These are phyloP conservation scores for Brotula barbata DNA, from an alignment of 2,797 vertebrate species.

Conservation along the genomic window DNA sequence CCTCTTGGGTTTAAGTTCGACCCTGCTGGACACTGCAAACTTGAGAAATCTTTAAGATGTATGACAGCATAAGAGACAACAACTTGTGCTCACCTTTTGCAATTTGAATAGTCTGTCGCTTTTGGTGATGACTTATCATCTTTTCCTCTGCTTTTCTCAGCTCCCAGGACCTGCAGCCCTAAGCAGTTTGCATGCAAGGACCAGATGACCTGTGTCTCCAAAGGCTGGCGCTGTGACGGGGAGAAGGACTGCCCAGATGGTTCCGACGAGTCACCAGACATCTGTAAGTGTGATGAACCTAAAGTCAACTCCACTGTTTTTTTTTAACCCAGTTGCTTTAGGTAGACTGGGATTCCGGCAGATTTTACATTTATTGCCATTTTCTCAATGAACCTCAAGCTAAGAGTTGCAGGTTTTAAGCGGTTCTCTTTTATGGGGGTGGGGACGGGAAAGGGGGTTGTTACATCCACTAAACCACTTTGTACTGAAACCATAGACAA, in stretches of 20 bases:
- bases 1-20: slow-evolving; percentile 31
- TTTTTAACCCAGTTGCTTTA: slow-evolving; percentile 10
- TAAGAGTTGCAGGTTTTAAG: no score
- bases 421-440: no score
- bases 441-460: no score
- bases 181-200: slow-evolving; percentile 98
- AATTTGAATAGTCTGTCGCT: background rate
- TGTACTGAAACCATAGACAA: no score
- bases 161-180: slow-evolving; percentile 93
- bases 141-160: slow-evolving; percentile 69
- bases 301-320: slow-evolving; percentile 7
- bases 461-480: no score
- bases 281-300: slow-evolving; percentile 84
- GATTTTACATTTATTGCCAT: no score
- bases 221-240: slow-evolving; percentile 97
- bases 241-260: slow-evolving; percentile 98
- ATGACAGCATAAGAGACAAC: background rate
- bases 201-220: slow-evolving; percentile 96
- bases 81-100: background rate
- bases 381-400: no score
- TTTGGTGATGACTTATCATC: slow-evolving; percentile 33
- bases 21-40: slow-evolving; percentile 48
- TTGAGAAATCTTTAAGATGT: slow-evolving; percentile 11
- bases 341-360: background rate
- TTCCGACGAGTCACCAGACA: slow-evolving; percentile 94